Conservation (phyloP, 2,113 vertebrate species). For the Electrona antarctica region DNA sequence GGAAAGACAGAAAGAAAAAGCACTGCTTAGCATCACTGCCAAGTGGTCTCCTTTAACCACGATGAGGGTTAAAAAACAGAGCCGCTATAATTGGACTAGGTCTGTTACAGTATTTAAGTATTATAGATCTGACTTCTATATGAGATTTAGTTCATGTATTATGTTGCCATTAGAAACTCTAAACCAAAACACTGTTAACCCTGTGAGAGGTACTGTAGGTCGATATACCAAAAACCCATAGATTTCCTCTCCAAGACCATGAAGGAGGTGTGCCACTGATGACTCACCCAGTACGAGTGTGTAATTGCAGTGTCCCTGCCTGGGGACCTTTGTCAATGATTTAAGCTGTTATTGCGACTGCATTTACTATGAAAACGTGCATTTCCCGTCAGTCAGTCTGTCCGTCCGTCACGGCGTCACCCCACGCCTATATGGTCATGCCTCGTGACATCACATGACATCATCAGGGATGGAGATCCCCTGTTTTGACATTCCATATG, state of each 20-base stretch:
- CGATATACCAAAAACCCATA: constrained; percentile 26
- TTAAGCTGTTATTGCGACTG: no score
- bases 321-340: no score
- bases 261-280: neutral
- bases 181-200: neutral
- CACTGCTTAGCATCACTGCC: constrained; percentile 18
- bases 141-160: constrained; percentile 40
- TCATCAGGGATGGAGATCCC: no score
- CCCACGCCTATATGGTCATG: no score
- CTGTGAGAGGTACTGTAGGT: no score
- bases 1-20: constrained; percentile 32
- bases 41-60: constrained; percentile 34
- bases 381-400: no score
- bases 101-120: constrained; percentile 42
- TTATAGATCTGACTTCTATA: constrained; percentile 33
- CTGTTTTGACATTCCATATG: no score
- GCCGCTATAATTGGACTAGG: constrained; percentile 37
- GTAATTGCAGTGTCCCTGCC: no score
- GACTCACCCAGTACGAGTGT: no score
- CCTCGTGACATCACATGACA: no score
- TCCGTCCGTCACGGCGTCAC: no score
- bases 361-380: no score
- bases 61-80: constrained; percentile 39
- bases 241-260: constrained; percentile 29
- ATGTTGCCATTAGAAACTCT: constrained; percentile 27